Percentiles rank a stretch among this genome's conserved stretches.
Evolutionary conservation across 2,888 invertebrate genomes (phyloP).

Genomic region (Macaria liturata): DNA sequence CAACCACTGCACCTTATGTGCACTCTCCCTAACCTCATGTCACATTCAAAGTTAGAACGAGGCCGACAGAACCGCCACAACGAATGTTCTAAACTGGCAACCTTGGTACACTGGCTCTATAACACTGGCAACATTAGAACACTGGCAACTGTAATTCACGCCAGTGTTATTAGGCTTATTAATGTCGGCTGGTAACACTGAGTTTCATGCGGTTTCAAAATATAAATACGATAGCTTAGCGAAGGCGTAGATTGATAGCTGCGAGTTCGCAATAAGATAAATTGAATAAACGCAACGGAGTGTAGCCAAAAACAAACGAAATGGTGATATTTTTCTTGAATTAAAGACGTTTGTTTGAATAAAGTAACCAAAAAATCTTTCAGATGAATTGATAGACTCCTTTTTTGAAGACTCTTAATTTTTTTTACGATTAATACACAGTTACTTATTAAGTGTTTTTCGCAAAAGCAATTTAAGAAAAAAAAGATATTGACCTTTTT

Average conservation of each 20-base stretch:
- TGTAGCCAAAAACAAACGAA: background rate
- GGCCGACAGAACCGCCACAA: constrained; percentile 19
- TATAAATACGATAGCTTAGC: constrained; percentile 8
- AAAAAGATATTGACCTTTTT: too few species aligned
- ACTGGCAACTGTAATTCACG: constrained; percentile 28
- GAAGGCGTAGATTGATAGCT: constrained; percentile 2
- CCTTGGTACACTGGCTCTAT: constrained; percentile 13
- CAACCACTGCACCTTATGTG: too few species aligned
- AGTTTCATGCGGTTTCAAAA: constrained; percentile 27
- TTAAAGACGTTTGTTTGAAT: too few species aligned
- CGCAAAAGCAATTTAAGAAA: too few species aligned
- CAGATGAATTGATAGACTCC: too few species aligned
- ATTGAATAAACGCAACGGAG: background rate
- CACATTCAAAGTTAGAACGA: constrained; percentile 23
- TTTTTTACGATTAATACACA: too few species aligned
- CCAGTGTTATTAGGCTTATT: constrained; percentile 33
- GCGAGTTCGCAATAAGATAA: constrained; percentile 4
- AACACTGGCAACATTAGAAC: constrained; percentile 15
- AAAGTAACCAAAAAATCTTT: too few species aligned
- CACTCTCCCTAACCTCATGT: constrained; percentile 1
- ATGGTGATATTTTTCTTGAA: too few species aligned
- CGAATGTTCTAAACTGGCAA: constrained; percentile 27
- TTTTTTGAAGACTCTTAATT: too few species aligned
- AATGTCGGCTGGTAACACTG: constrained; percentile 11
- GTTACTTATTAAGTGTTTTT: too few species aligned